phyloP scores from a whole-genome alignment of 2,888 invertebrate genomes.

The Pyrochroa serraticornis region DNA sequence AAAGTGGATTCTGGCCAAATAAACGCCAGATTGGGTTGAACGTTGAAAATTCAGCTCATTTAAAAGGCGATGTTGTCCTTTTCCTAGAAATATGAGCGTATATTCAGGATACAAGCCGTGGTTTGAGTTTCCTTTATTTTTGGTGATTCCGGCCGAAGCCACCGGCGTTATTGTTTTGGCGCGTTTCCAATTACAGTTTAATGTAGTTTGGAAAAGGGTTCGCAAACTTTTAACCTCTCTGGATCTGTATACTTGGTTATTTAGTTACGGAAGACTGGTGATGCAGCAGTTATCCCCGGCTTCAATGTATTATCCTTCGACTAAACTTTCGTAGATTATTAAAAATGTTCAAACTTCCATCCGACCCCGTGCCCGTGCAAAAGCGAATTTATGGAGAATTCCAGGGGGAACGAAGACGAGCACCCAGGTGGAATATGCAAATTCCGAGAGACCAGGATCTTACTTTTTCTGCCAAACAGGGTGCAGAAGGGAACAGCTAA shows the following conservation, averaged over 20 bases:
- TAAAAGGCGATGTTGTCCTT: slow-evolving; percentile 16
- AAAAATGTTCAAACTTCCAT: slow-evolving; percentile 8
- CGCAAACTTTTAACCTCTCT: slow-evolving; percentile 41
- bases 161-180: slow-evolving; percentile 42
- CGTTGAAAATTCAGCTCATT: neutral
- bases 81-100: slow-evolving; percentile 26
- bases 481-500: too few relatives aligned
- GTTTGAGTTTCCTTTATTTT: slow-evolving; percentile 35
- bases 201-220: slow-evolving; percentile 42
- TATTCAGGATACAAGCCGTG: slow-evolving; percentile 23
- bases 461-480: too few relatives aligned
- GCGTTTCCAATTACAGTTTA: slow-evolving; percentile 43
- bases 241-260: slow-evolving; percentile 37
- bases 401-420: neutral
- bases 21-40: too few relatives aligned
- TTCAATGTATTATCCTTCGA: neutral
- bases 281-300: slow-evolving; percentile 21
- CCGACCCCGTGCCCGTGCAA: slow-evolving; percentile 1
- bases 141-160: slow-evolving; percentile 35
- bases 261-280: slow-evolving; percentile 38
- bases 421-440: neutral
- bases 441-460: too few relatives aligned
- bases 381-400: slow-evolving; percentile 15
- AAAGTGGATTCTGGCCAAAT: too few relatives aligned
- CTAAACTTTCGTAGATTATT: slow-evolving; percentile 14